Conservation (phyloP, 2,888 invertebrate species). For the Cosmia trapezina region DNA sequence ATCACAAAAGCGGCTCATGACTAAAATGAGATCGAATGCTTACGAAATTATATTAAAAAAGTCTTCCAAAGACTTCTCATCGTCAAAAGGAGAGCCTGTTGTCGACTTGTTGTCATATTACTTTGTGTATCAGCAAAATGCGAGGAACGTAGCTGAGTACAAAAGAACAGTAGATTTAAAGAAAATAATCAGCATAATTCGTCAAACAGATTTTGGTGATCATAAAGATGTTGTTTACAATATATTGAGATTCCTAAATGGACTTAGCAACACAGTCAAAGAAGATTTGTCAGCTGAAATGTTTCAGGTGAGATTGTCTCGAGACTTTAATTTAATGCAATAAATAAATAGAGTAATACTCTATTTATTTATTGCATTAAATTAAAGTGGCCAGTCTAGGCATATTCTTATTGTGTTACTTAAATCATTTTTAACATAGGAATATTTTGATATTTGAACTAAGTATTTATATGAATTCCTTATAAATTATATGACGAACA, state of each 20-base stretch:
- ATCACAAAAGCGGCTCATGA: slow-evolving; percentile 76
- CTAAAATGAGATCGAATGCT: slow-evolving; percentile 82
- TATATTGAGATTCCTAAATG: slow-evolving; percentile 78
- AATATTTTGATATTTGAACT: background rate
- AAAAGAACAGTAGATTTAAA: slow-evolving; percentile 80
- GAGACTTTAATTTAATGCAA: background rate
- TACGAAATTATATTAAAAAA: slow-evolving; percentile 86
- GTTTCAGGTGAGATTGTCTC: slow-evolving; percentile 76
- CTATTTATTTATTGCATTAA: too few relatives aligned
- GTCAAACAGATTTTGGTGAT: slow-evolving; percentile 76
- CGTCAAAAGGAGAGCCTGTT: slow-evolving; percentile 76
- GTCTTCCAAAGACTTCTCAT: slow-evolving; percentile 71
- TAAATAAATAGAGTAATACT: too few relatives aligned
- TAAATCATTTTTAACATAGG: background rate
- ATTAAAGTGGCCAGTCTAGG: background rate
- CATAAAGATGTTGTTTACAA: slow-evolving; percentile 75
- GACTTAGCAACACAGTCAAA: slow-evolving; percentile 77
- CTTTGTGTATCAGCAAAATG: slow-evolving; percentile 77
- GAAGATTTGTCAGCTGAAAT: slow-evolving; percentile 79
- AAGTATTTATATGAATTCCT: background rate
- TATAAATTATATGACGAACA: background rate
- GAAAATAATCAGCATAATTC: slow-evolving; percentile 75
- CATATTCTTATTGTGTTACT: background rate
- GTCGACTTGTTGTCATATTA: slow-evolving; percentile 82
- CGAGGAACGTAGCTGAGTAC: slow-evolving; percentile 83